Conservation (phyloP, 2,797 vertebrate species). For the Anniella stebbinsi region DNA sequence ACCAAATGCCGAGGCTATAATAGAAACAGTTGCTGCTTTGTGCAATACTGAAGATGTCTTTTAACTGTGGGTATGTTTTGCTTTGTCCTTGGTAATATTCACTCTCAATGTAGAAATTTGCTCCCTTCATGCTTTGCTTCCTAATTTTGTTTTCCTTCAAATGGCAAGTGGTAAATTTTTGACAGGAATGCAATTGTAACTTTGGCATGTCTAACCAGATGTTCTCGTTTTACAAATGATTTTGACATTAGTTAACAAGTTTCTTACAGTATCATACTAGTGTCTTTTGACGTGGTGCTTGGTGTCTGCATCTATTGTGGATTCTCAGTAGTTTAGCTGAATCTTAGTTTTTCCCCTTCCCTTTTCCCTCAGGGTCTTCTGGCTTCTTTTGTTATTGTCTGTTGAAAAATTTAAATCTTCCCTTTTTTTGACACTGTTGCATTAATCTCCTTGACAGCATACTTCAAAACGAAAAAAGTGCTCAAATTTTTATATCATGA, state of each 20-base stretch:
- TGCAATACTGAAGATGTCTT: background rate
- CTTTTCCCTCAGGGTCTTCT: background rate
- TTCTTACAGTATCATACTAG: background rate
- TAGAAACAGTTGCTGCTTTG: background rate
- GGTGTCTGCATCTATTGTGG: conserved; percentile 32
- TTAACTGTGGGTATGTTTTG: background rate
- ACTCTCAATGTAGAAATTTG: background rate
- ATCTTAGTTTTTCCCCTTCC: conserved; percentile 10
- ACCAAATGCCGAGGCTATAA: background rate
- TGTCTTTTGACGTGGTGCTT: background rate
- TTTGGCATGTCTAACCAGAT: conserved; percentile 11
- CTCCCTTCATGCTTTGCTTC: conserved; percentile 3
- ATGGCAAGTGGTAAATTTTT: conserved; percentile 29
- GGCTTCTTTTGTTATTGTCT: conserved; percentile 36
- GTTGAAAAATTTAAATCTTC: conserved; percentile 45
- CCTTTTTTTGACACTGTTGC: background rate
- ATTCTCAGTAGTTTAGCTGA: conserved; percentile 31
- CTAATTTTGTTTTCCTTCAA: conserved; percentile 35
- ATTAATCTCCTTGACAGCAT: conserved; percentile 38
- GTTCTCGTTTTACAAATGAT: conserved; percentile 14
- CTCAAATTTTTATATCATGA: background rate
- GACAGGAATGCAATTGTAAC: conserved; percentile 12
- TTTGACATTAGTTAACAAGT: conserved; percentile 20
- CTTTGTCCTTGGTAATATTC: conserved; percentile 7
- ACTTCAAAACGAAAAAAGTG: conserved; percentile 6